phyloP scores from a whole-genome alignment of 1,140 invertebrate genomes.

The Ctenoplectra terminalis region DNA sequence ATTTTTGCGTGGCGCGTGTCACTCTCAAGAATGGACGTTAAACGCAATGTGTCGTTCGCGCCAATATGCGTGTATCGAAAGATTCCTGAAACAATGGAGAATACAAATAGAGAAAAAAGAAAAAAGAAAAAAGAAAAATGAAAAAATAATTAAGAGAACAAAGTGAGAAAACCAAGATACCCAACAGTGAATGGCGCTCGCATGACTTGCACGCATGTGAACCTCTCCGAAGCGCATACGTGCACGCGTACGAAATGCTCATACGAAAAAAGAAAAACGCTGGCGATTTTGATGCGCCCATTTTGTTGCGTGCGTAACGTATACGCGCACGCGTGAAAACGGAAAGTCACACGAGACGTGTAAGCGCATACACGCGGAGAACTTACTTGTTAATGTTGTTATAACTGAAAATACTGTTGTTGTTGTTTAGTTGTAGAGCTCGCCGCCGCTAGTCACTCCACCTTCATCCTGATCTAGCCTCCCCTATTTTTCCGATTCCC shows the following conservation, averaged over 20 bases:
- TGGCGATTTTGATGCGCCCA: constrained; percentile 14
- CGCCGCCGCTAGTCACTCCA: constrained; percentile 82
- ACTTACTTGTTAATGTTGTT: constrained; percentile 84
- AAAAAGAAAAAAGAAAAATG: neutral
- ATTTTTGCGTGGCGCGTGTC: neutral
- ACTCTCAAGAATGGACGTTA: neutral
- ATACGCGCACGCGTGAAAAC: constrained; percentile 18
- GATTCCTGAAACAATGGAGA: constrained; percentile 16
- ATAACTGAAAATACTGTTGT: constrained; percentile 84
- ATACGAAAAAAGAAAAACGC: neutral
- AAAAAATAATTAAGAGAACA: constrained; percentile 22
- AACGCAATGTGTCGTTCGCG: neutral
- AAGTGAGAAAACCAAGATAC: constrained; percentile 35
- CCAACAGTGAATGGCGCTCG: neutral
- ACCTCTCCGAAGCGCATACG: constrained; percentile 7
- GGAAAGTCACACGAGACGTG: constrained; percentile 50
- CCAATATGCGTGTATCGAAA: neutral
- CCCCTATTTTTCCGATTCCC: neutral
- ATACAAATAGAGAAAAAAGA: neutral
- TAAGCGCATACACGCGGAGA: constrained; percentile 73
- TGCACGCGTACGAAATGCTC: neutral
- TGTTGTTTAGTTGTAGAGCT: constrained; percentile 84
- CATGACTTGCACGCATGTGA: constrained; percentile 23
- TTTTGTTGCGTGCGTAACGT: constrained; percentile 32
- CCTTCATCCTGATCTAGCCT: constrained; percentile 17